These are phyloP conservation scores for Spea bombifrons DNA, from an alignment of 2,113 vertebrate genomes.

Conservation along the genomic window DNA sequence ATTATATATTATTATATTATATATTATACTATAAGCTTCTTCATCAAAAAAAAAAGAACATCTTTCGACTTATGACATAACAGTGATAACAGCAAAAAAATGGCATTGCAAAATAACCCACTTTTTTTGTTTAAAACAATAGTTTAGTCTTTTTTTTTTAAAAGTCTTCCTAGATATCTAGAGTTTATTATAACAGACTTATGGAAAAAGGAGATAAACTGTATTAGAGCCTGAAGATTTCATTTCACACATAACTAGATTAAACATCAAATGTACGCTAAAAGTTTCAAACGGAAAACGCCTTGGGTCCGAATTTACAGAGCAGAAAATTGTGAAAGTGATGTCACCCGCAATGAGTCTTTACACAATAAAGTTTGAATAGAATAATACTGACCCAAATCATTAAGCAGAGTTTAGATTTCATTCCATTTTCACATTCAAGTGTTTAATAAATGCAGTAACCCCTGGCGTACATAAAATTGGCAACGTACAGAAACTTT, in stretches of 20 bases:
- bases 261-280: slow-evolving; percentile 41
- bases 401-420: slow-evolving; percentile 23
- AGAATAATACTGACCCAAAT: slow-evolving; percentile 19
- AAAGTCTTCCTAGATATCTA: not conserved
- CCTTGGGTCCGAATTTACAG: slow-evolving; percentile 34
- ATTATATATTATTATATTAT: no score
- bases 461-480: no score
- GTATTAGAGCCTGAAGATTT: slow-evolving; percentile 27
- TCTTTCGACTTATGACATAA: not conserved
- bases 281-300: slow-evolving; percentile 29
- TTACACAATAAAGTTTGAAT: not conserved
- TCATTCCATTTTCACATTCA: not conserved
- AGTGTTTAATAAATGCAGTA: not conserved
- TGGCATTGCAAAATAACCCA: not conserved
- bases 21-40: no score
- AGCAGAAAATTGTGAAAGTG: slow-evolving; percentile 39
- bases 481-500: no score
- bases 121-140: not conserved
- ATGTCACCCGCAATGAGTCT: not conserved
- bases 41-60: no score
- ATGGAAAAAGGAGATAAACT: slow-evolving; percentile 18
- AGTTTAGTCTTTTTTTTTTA: not conserved
- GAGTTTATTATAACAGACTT: slow-evolving; percentile 22
- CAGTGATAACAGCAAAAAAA: not conserved
- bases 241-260: slow-evolving; percentile 47